Base-by-base conservation (phyloP, 2,888 invertebrate species). In the Caenorhabditis sp. region DNA sequence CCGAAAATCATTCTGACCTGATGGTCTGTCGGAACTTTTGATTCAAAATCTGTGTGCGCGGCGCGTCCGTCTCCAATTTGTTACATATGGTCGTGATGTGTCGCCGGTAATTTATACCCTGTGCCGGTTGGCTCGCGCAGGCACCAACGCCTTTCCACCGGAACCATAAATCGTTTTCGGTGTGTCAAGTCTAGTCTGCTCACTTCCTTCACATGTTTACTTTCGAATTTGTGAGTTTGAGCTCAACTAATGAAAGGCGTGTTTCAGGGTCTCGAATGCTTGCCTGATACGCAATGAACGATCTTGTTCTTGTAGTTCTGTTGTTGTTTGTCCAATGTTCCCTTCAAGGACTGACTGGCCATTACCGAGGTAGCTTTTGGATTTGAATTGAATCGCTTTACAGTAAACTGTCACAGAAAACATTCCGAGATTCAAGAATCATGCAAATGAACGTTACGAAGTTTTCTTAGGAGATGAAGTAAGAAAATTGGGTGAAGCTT, bases 391-490 rank as follows among this genome's bases (percentile, higher is more conserved):
- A 4, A 53, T 11, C 17, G 35, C 13, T 32, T 17, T n/a, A n/a
- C n/a, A n/a, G n/a, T n/a, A n/a, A n/a, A n/a, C n/a, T n/a, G n/a
- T 22, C 26, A 4, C 41, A 78, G 78, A 70, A 58, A 76, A 70
- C 45, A 61, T 76, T 11, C 80, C 80, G 1, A 66, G 79, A 1
- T 81, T 79, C 58, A 70, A 65, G 32, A 73, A 58, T 45, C 52
- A 45, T 8, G 43, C 58, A 20, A 71, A 65, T 22, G 52, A 71
- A n/a, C 50, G 56, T 26, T 58, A 75, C 13, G 81, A 81, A 59
- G 77, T 75, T 6, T 81, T 62, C 50, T 52, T 81, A 1, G 79
- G 77, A 26, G 79, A 81, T 32, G 59, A 63, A 50, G 79, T 81
- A 22, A 55, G 56, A 37, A 9, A n/a, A 20, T 56, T 53, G 45